A percentile compares a stretch with the other conserved stretches of the same genome.
phyloP scores from a whole-genome alignment of 2,888 invertebrate species.

The Metallyticus violacea region DNA sequence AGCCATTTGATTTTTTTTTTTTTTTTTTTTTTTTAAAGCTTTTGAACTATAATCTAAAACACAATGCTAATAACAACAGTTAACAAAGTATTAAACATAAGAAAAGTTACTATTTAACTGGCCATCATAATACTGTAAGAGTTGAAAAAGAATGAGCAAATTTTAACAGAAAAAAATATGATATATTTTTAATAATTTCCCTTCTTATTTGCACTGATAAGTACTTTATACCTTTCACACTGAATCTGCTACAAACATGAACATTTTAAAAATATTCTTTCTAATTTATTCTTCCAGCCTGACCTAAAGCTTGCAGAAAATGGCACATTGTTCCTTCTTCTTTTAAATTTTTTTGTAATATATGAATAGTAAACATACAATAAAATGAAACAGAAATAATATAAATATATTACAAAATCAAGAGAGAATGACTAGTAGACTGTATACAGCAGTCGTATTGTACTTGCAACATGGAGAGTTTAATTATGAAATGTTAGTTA shows the following conservation, averaged over 20 bases:
- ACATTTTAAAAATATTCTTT: background rate
- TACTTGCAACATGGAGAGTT: too few species aligned
- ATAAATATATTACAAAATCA: background rate
- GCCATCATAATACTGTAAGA: conserved; percentile 3
- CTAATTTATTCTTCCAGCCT: too few species aligned
- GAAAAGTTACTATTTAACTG: too few species aligned
- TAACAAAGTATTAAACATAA: background rate
- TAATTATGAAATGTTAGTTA: too few species aligned
- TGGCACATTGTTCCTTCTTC: background rate
- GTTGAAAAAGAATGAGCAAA: background rate
- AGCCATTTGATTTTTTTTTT: too few species aligned
- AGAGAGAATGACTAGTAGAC: background rate
- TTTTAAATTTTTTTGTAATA: too few species aligned
- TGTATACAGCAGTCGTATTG: background rate
- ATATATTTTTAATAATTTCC: background rate
- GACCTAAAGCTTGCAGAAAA: conserved; percentile 10
- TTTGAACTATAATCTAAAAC: background rate
- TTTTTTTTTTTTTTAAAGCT: background rate
- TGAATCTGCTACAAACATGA: background rate
- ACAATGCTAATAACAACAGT: background rate
- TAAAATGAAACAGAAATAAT: background rate
- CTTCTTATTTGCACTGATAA: background rate
- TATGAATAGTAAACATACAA: too few species aligned
- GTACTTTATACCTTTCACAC: background rate
- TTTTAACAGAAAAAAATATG: background rate